phyloP scores from a whole-genome alignment of 2,797 vertebrate genomes.

The Centroberyx gerrardi region DNA sequence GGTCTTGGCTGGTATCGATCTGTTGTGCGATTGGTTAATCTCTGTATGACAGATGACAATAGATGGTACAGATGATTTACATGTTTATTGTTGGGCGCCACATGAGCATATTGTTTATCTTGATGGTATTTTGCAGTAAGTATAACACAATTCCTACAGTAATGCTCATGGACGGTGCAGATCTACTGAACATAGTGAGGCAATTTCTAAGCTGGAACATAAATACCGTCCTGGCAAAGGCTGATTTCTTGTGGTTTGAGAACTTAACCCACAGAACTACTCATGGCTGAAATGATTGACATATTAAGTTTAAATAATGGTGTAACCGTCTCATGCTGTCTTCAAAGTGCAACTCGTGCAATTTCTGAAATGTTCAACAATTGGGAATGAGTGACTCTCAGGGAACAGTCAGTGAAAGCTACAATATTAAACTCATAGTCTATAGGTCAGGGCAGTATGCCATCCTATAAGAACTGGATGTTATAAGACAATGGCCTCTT shows the following conservation, averaged over 20 bases:
- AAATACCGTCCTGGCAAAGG: conserved; percentile 78
- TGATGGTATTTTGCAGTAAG: conserved; percentile 12
- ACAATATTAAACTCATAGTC: conserved; percentile 10
- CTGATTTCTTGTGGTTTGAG: conserved; percentile 78
- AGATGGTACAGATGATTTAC: conserved; percentile 1
- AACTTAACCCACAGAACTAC: conserved; percentile 72
- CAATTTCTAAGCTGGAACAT: conserved; percentile 67
- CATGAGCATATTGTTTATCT: conserved; percentile 28
- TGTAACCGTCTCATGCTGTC: conserved; percentile 66
- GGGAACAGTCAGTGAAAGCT: conserved; percentile 6
- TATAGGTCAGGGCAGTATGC: conserved; percentile 35
- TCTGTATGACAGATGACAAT: conserved; percentile 6
- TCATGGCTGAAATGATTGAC: conserved; percentile 83
- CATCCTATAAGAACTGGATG: conserved; percentile 5
- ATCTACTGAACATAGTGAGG: conserved; percentile 54
- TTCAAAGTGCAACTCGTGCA: conserved; percentile 79
- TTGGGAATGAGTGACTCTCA: conserved; percentile 39
- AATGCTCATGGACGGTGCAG: conserved; percentile 49
- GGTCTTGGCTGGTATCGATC: conserved; percentile 6
- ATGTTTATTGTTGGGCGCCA: conserved; percentile 33
- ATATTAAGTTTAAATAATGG: conserved; percentile 84
- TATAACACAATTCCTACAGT: conserved; percentile 22
- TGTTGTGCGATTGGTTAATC: conserved; percentile 17
- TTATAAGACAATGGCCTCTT: background rate
- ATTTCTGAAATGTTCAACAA: conserved; percentile 76